Conservation (phyloP, 2,888 invertebrate genomes). For the Lycophotia porphyrea region DNA sequence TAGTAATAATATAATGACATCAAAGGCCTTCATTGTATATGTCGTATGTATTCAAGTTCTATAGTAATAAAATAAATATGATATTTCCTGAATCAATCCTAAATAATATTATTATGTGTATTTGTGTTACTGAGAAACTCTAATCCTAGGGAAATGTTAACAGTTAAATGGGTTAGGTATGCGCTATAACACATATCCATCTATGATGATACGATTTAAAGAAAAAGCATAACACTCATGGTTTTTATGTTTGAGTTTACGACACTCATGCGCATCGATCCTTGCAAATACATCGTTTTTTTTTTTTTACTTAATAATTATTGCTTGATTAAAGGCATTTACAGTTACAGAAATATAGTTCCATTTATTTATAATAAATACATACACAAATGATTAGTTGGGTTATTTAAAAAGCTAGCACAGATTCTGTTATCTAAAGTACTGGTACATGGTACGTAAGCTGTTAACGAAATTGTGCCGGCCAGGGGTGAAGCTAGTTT, state of each 20-base stretch:
- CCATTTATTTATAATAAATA: background rate
- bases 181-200: background rate
- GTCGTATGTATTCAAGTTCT: background rate
- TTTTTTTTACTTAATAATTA: background rate
- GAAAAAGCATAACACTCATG: background rate
- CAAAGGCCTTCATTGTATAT: background rate
- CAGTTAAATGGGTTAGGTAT: background rate
- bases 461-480: background rate
- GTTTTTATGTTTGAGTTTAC: background rate
- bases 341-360: background rate
- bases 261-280: background rate
- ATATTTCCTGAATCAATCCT: conserved; percentile 38
- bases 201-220: background rate
- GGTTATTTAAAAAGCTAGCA: background rate
- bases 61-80: too few relatives aligned
- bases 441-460: background rate
- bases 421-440: background rate
- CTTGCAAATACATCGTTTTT: background rate
- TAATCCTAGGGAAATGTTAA: background rate
- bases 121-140: background rate
- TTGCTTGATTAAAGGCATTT: background rate
- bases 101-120: background rate
- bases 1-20: background rate
- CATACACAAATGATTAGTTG: background rate
- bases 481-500: background rate